phyloP scores from a whole-genome alignment of 2,888 invertebrate species.

The Julus scanicus region DNA sequence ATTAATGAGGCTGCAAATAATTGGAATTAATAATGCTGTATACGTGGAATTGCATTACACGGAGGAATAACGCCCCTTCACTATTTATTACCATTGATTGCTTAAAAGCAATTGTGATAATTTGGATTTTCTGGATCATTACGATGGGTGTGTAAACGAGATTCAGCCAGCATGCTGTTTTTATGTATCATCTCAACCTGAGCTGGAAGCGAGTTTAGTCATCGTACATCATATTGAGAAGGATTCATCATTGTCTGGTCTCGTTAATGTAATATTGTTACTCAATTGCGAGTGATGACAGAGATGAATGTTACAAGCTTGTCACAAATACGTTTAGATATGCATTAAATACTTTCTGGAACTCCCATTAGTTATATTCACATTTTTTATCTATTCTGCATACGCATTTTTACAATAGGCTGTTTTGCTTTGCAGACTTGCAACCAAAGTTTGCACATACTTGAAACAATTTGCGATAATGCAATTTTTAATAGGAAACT shows the following conservation, averaged over 20 bases:
- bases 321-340: slow-evolving; percentile 37
- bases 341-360: neutral
- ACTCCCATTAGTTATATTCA: neutral
- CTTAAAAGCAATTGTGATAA: slow-evolving; percentile 40
- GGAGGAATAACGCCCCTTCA: slow-evolving; percentile 45
- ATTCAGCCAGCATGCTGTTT: neutral
- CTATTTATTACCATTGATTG: slow-evolving; percentile 40
- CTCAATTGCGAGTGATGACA: slow-evolving; percentile 18
- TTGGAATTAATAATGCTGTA: slow-evolving; percentile 16
- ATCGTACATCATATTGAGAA: slow-evolving; percentile 25
- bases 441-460: neutral
- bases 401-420: neutral
- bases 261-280: slow-evolving; percentile 23
- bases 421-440: neutral
- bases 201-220: neutral
- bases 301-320: slow-evolving; percentile 32
- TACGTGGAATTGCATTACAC: slow-evolving; percentile 43
- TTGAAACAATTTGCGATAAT: neutral
- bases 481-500: neutral
- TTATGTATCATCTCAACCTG: neutral
- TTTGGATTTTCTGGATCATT: slow-evolving; percentile 45
- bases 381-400: neutral
- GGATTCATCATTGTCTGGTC: slow-evolving; percentile 37
- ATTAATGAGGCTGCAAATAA: slow-evolving; percentile 38
- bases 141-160: slow-evolving; percentile 40